Base-by-base conservation (phyloP, 1,140 invertebrate genomes). In the Sitobion miscanthi region DNA sequence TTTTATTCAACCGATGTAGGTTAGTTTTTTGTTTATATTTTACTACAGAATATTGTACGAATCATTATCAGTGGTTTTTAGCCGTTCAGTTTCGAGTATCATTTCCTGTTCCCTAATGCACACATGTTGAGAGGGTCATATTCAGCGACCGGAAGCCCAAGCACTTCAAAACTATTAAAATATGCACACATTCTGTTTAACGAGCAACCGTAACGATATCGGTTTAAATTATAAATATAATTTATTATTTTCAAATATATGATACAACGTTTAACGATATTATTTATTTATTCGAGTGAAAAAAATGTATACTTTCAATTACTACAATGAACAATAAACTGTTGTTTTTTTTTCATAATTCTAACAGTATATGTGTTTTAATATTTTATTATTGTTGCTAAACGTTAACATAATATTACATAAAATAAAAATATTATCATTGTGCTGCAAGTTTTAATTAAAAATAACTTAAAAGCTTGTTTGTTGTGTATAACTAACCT, bases 101-200 rank as follows among this genome's bases (percentile, higher is more conserved):
- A 89, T 89, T 54, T 89, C 49, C 87, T 89, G 87, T 89, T 89
- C 47, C 47, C 87, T 42, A 49, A n/a, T 52, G 20, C 30, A n/a
- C 49, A 54, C 42, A 89, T 42, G 35, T 89, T 35, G 88, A 57
- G 21, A 89, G 49, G 88, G 88, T 89, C n/a, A 89, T 89, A 89
- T 89, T 35, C 49, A 35, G n/a, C 20, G 9, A 21, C 49, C 49
- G 52, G 52, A 89, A 89, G 49, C 20, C 8, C 47, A 20, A 42
- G 52, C 88, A 89, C 52, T 89, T 89, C 35, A 25, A 89, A 89
- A 89, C 49, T 89, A 57, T 89, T 89, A 89, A 54, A 89, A 89
- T 89, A 89, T 89, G 88, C 49, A 57, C 88, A 25, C 35, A 42
- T 57, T 57, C 20, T 57, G 88, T 38, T 89, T 57, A 89, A 89